Base-by-base conservation (phyloP, 1,140 invertebrate species). In the Lasioglossum baleicum region DNA sequence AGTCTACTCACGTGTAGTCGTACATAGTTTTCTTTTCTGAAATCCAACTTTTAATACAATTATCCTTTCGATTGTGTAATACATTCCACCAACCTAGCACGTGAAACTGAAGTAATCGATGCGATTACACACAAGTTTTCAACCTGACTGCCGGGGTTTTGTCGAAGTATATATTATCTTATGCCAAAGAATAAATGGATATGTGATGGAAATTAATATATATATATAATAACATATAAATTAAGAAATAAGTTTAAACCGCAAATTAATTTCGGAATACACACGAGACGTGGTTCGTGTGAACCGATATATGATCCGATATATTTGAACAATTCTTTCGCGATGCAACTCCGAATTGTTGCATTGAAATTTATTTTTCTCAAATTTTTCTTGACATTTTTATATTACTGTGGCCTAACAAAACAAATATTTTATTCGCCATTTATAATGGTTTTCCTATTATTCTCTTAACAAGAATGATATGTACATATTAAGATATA, bases 141-240 rank as follows among this genome's bases (percentile, higher is more conserved):
- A 69, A 13, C n/a, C 13, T 22, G 20, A 63, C 44, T 71, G 31
- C 17, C 44, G 63, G 35, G 13, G n/a, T 51, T 71, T 71, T 15
- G 0, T 26, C 40, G 17, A 15, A 35, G 40, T 76, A 42, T 76
- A 42, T 64, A 67, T 58, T 56, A 40, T 75, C 8, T 66, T 20
- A 75, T 15, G 15, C 15, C 61, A 40, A 40, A 64, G 15, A 17
- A 40, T 64, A 20, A 8, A 40, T 64, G 31, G 17, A 64, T 26
- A 26, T 35, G 61, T 63, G 31, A 64, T 31, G 31, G 7, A 64
- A 64, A 40, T 64, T 20, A 64, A 40, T 40, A 40, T 7, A 48
- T 44, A 20, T 40, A 40, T 7, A 48, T 44, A 11, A 2, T 64
- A 35, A 17, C 20, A 35, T 15, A 7, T 17, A 64, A 40, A 35